Evolutionary conservation across 2,113 vertebrate genomes (phyloP).

Genomic region (Boleophthalmus pectinirostris): DNA sequence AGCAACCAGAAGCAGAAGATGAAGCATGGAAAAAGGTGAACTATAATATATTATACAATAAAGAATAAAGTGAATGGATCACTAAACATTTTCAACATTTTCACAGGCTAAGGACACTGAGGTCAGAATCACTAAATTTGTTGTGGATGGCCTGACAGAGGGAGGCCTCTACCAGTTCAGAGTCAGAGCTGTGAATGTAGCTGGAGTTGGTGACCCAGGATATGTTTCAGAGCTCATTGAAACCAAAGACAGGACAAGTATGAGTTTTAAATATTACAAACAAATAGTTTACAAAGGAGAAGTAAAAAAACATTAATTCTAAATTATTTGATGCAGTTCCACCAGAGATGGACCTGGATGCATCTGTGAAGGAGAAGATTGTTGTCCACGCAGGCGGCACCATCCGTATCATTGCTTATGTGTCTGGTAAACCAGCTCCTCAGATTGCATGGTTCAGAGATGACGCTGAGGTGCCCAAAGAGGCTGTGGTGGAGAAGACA

Average conservation of each 20-base stretch:
- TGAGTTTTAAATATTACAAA: constrained; percentile 28
- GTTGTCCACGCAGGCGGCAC: constrained; percentile 95
- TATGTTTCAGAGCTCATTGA: constrained; percentile 90
- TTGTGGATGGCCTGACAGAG: constrained; percentile 90
- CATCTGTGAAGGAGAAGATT: constrained; percentile 93
- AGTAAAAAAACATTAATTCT: background rate
- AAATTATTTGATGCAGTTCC: constrained; percentile 73
- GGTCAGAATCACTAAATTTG: constrained; percentile 94
- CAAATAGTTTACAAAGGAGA: background rate
- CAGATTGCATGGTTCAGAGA: constrained; percentile 89
- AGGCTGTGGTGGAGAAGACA: constrained; percentile 90
- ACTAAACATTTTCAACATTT: background rate
- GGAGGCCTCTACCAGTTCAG: constrained; percentile 92
- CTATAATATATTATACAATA: background rate
- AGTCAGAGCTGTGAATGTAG: constrained; percentile 91
- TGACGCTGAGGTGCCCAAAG: constrained; percentile 86
- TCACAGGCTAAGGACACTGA: constrained; percentile 94
- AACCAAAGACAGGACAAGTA: constrained; percentile 96
- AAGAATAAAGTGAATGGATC: background rate
- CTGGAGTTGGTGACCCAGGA: constrained; percentile 92
- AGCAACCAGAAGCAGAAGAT: constrained; percentile 50
- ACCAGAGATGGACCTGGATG: constrained; percentile 94
- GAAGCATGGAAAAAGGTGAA: constrained; percentile 88
- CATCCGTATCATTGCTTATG: constrained; percentile 95
- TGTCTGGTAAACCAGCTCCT: constrained; percentile 94